Percentiles rank a stretch among this genome's conserved stretches.
Evolutionary conservation across 2,888 invertebrate species (phyloP).

Genomic region (Ectemnius cavifrons): DNA sequence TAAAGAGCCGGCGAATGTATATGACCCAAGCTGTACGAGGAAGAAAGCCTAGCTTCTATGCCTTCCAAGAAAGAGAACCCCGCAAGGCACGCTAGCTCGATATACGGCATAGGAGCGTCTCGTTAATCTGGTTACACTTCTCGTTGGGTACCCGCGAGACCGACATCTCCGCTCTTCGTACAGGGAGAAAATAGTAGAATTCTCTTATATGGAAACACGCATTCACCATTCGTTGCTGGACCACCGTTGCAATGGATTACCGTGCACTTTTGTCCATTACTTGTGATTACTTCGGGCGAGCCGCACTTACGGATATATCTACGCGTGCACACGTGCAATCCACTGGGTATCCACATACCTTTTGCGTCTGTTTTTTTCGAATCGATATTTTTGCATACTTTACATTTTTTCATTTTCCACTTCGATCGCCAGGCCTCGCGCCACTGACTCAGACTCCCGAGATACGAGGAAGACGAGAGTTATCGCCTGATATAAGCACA

Average conservation of each 20-base stretch:
- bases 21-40: slow-evolving; percentile 34
- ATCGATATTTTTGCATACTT: slow-evolving; percentile 47
- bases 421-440: slow-evolving; percentile 37
- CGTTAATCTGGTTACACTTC: slow-evolving; percentile 32
- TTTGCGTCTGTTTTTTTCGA: slow-evolving; percentile 44
- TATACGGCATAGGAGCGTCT: slow-evolving; percentile 42
- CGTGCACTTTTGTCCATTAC: slow-evolving; percentile 27
- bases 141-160: slow-evolving; percentile 2
- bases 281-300: slow-evolving; percentile 22
- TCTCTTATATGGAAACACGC: slow-evolving; percentile 29
- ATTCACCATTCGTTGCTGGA: slow-evolving; percentile 23
- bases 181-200: slow-evolving; percentile 26
- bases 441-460: slow-evolving; percentile 36
- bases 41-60: slow-evolving; percentile 45
- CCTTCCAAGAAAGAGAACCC: slow-evolving; percentile 45
- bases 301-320: not conserved
- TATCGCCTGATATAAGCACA: slow-evolving; percentile 35
- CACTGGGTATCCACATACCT: slow-evolving; percentile 21
- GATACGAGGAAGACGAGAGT: slow-evolving; percentile 40
- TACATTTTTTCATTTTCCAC: slow-evolving; percentile 28
- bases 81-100: slow-evolving; percentile 35
- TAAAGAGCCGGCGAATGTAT: slow-evolving; percentile 47
- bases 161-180: not conserved
- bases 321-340: not conserved
- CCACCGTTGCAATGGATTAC: slow-evolving; percentile 21